Conservation (phyloP, 2,888 invertebrate genomes). For the Anodontia alba region DNA sequence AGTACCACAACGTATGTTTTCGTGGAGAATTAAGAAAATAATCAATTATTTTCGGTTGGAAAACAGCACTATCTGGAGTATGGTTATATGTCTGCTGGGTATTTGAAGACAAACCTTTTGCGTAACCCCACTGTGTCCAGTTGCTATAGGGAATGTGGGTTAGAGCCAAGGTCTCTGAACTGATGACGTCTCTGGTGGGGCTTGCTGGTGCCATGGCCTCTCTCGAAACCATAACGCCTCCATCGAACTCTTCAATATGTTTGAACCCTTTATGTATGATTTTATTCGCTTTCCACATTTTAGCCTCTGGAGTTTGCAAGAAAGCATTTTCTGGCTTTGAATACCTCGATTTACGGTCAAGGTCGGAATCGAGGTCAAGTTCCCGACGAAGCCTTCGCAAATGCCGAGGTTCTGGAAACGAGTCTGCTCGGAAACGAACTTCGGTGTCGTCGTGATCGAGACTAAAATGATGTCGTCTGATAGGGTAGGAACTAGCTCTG, state of each 20-base stretch:
- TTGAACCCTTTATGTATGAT: constrained; percentile 31
- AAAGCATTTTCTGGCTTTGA: constrained; percentile 40
- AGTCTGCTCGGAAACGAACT: constrained; percentile 43
- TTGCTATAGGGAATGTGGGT: constrained; percentile 56
- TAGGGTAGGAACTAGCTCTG: constrained; percentile 10
- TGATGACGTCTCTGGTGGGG: constrained; percentile 22
- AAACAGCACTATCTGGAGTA: too few relatives aligned
- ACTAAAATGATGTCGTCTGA: background rate
- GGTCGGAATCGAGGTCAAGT: constrained; percentile 56
- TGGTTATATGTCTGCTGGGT: too few relatives aligned
- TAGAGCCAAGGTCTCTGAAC: constrained; percentile 18
- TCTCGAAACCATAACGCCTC: constrained; percentile 36
- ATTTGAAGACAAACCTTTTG: constrained; percentile 7
- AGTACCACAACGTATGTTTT: too few relatives aligned
- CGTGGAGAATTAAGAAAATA: too few relatives aligned
- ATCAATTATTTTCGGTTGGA: too few relatives aligned
- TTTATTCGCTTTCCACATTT: constrained; percentile 43
- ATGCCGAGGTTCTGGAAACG: constrained; percentile 54
- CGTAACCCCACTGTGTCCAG: constrained; percentile 55
- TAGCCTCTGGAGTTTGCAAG: constrained; percentile 34
- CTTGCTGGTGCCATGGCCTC: constrained; percentile 41
- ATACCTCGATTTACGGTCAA: constrained; percentile 33
- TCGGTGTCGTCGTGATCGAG: background rate
- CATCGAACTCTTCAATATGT: background rate
- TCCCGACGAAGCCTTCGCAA: constrained; percentile 49